These are phyloP conservation scores for Acrobasis consociella DNA, from an alignment of 2,888 invertebrate genomes.

Conservation along the genomic window DNA sequence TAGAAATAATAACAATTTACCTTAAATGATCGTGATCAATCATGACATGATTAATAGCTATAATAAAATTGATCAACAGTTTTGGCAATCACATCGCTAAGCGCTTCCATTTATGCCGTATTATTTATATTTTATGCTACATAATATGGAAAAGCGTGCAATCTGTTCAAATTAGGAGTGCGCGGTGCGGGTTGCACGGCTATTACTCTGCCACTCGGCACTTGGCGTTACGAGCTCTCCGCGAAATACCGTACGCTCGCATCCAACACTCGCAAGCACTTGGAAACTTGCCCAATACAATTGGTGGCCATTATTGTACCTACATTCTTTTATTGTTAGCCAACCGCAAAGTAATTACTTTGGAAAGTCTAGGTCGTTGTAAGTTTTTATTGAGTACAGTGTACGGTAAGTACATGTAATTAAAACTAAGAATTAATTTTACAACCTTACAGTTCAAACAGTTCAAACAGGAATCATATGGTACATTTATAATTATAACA, in stretches of 20 bases:
- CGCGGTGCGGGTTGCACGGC: constrained; percentile 31
- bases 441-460: too few relatives aligned
- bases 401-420: neutral
- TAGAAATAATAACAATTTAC: too few relatives aligned
- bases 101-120: too few relatives aligned
- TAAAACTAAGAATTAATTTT: too few relatives aligned
- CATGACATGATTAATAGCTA: too few relatives aligned
- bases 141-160: neutral
- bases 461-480: too few relatives aligned
- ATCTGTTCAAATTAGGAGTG: neutral
- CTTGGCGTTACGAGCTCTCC: constrained; percentile 53
- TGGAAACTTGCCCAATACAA: constrained; percentile 68
- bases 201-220: constrained; percentile 49
- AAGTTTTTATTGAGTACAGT: neutral
- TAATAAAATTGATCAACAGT: too few relatives aligned
- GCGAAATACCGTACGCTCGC: constrained; percentile 42
- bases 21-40: too few relatives aligned
- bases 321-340: constrained; percentile 10
- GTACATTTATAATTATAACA: too few relatives aligned
- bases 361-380: constrained; percentile 4
- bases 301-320: constrained; percentile 61
- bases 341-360: constrained; percentile 8
- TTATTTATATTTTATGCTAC: too few relatives aligned
- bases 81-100: too few relatives aligned
- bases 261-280: constrained; percentile 52